Base-by-base conservation (phyloP, 92 coral and sea anemone genomes). In the Parazoanthus atlanticus region DNA sequence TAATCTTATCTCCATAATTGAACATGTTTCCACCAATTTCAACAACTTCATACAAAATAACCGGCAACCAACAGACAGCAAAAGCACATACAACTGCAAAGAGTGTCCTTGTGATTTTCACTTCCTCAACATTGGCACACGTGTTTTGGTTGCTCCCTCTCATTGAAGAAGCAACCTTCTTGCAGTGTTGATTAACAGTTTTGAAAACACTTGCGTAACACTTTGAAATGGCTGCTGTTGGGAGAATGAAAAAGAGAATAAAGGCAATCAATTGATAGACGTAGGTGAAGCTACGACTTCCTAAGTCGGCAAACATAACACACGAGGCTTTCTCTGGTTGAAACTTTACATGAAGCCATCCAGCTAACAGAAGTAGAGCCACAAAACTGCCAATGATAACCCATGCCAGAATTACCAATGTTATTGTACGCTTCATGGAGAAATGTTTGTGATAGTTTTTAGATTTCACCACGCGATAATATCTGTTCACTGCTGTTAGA, bases 311-410 rank as follows among this genome's bases (percentile, higher is more conserved):
- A 43, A 65, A 86, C 90, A 90, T 79, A 3, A 90, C 92, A 29
- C 92, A 90, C 8, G 88, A 78, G 1, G 92, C 92, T 52, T 86
- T 90, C 1, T 88, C 86, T 5, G 92, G 79, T 54, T 90, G 78
- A 26, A 58, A 90, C 54, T 79, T 86, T 12, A 86, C 90, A 33
- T 41, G 88, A 25, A 90, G 71, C 92, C 90, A 86, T 17, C 79
- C 56, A n/a, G 69, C 28, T 3, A 41, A 9, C 26, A 80, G n/a
- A 3, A 79, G 69, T 43, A 79, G 19, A 30, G 74, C 86, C n/a
- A 90, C 87, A 4, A 80, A 13, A 7, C 76, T 28, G 23, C 90
- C 72, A 25, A 79, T 71, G 7, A 43, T 30, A 2, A 54, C 0
- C 92, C 92, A 90, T 11, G 74, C 88, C 0, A 77, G 19, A 26